A percentile compares a stretch with the other conserved stretches of the same genome.
phyloP scores from a whole-genome alignment of 2,797 vertebrate genomes.

The Chloroceryle inda region DNA sequence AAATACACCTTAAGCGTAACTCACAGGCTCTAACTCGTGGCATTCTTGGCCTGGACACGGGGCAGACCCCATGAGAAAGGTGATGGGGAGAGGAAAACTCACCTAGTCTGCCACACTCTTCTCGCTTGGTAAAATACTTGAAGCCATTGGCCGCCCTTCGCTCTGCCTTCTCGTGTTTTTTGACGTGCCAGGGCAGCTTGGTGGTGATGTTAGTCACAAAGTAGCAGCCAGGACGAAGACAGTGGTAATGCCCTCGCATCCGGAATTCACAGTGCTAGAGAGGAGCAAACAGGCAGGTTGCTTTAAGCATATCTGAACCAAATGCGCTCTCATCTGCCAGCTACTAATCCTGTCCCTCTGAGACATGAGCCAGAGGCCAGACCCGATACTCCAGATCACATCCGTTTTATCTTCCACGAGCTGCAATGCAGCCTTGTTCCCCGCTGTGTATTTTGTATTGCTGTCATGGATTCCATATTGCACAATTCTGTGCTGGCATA shows the following conservation, averaged over 20 bases:
- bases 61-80: background rate
- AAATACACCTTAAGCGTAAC: background rate
- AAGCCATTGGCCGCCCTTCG: constrained; percentile 96
- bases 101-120: constrained; percentile 97
- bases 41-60: background rate
- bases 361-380: background rate
- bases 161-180: constrained; percentile 98
- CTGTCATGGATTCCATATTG: background rate
- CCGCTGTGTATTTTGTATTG: rapidly evolving
- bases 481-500: rapidly evolving
- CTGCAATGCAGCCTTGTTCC: background rate
- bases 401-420: background rate
- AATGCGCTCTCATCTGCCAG: background rate
- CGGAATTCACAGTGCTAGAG: constrained; percentile 97
- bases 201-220: constrained; percentile 99
- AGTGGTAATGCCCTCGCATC: constrained; percentile 99
- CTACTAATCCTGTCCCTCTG: background rate
- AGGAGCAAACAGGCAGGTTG: background rate
- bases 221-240: constrained; percentile 93
- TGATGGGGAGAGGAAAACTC: constrained; percentile 8
- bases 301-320: background rate
- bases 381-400: background rate
- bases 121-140: constrained; percentile 98
- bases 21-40: background rate
- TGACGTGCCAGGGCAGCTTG: constrained; percentile 98